These are phyloP conservation scores for Poecilia velifera DNA, from an alignment of 2,797 vertebrate genomes.

Conservation along the genomic window DNA sequence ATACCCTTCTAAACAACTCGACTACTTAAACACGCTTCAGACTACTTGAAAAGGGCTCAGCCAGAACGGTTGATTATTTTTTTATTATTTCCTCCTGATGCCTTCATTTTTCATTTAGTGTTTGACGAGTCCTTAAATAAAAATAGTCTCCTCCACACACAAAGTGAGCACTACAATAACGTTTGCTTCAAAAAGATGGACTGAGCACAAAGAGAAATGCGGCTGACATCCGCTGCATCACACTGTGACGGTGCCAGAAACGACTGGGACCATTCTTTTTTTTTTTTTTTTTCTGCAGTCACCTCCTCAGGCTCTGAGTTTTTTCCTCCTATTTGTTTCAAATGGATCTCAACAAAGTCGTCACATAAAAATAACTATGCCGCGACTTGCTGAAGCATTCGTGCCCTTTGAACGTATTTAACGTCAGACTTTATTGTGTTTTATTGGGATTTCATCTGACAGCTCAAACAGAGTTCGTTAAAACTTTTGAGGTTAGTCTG, in stretches of 20 bases:
- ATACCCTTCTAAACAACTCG: conserved; percentile 25
- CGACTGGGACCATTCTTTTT: conserved; percentile 6
- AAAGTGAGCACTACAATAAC: conserved; percentile 3
- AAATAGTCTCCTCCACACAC: not conserved
- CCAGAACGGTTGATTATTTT: not conserved
- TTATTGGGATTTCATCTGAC: not conserved
- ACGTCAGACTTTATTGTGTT: not conserved
- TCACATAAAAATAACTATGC: conserved; percentile 17
- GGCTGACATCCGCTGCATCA: conserved; percentile 17
- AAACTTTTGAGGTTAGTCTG: too few relatives aligned
- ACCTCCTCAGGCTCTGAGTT: conserved; percentile 10
- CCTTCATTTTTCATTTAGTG: conserved; percentile 5
- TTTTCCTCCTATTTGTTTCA: conserved; percentile 23
- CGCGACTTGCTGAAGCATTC: not conserved
- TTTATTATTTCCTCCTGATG: not conserved
- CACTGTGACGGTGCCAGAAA: conserved; percentile 26
- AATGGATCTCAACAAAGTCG: conserved; percentile 31
- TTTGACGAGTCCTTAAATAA: conserved; percentile 9
- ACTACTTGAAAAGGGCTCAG: not conserved
- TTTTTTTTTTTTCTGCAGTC: not conserved
- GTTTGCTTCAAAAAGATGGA: conserved; percentile 26
- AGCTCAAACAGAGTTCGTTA: not conserved
- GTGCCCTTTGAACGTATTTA: not conserved
- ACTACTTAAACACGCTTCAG: conserved; percentile 5
- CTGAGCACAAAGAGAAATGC: conserved; percentile 1